Evolutionary conservation across 1,140 invertebrate species (phyloP), one percentile per base, ranked within the genome.

Genomic region (Melitaea cinxia): DNA sequence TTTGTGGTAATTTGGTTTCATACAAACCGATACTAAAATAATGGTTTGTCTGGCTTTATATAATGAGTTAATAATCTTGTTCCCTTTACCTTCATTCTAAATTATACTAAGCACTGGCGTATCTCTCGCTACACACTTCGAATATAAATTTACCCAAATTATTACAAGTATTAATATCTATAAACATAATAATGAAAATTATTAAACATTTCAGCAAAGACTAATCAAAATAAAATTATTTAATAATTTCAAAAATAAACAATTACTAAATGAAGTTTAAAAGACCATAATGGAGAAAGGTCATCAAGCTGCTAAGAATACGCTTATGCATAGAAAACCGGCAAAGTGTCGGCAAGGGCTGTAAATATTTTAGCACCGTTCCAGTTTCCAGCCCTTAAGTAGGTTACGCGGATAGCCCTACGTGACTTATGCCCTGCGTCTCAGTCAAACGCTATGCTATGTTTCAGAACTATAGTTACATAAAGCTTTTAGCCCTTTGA

Each of bases 341-440:
- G 26, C 28, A 21, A 61, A 64, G 62, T 64, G 53, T 64, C 54
- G 62, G 65, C 57, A 49, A 61, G 35, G 37, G 39, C 65, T 54
- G 65, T 66, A 60, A 66, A 66, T 66, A 66, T 61, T 66, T 66
- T 61, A 66, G 37, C 23, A 35, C 17, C 65, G 57, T 30, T 60
- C 65, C 33, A 66, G 52, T 66, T 66, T 61, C 33, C 57, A 49
- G 33, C 57, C 65, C 52, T 66, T 66, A 66, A 66, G 52, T 66
- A 66, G 64, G 65, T 66, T 66, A 66, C 52, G 47, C 21, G 47
- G 57, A 47, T 42, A 42, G 30, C 39, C 21, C 49, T 54, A 58
- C 64, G 57, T 60, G 65, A 61, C 65, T 59, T 47, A 45, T 66
- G 49, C 52, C 52, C 58, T 56, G 19, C 24, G 9, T 1, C 30